Conservation (phyloP, 2,797 vertebrate species). For the Micromesistius poutassou region DNA sequence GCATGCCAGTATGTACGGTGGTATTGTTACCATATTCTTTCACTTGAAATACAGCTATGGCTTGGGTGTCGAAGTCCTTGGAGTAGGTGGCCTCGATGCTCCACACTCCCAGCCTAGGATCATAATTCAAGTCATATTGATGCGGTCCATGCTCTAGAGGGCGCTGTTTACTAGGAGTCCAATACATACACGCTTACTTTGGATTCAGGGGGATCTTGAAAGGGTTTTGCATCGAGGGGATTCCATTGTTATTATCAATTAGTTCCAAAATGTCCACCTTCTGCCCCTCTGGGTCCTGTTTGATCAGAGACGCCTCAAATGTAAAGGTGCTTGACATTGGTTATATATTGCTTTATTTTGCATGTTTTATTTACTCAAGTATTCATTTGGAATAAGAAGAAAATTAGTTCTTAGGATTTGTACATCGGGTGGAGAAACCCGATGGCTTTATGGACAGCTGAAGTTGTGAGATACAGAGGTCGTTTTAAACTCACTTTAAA, state of each 20-base stretch:
- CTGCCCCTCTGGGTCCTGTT: conserved; percentile 81
- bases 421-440: too few species aligned
- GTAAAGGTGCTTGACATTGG: not conserved
- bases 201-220: conserved; percentile 91
- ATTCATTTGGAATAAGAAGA: too few species aligned
- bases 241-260: conserved; percentile 79
- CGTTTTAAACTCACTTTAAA: conserved; percentile 75
- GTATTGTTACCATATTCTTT: conserved; percentile 86
- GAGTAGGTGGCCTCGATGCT: conserved; percentile 82
- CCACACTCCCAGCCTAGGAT: conserved; percentile 83
- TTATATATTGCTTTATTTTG: not conserved
- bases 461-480: not conserved
- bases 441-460: too few species aligned
- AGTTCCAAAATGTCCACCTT: conserved; percentile 81
- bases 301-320: not conserved
- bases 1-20: not conserved
- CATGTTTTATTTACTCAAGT: not conserved
- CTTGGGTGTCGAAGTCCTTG: conserved; percentile 77
- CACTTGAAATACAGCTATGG: conserved; percentile 80
- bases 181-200: conserved; percentile 71
- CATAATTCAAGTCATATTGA: not conserved
- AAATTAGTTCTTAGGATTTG: too few species aligned
- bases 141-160: not conserved
- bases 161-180: not conserved
- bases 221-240: conserved; percentile 82